Base-by-base conservation (phyloP, 2,797 vertebrate genomes). In the Silurus aristotelis region DNA sequence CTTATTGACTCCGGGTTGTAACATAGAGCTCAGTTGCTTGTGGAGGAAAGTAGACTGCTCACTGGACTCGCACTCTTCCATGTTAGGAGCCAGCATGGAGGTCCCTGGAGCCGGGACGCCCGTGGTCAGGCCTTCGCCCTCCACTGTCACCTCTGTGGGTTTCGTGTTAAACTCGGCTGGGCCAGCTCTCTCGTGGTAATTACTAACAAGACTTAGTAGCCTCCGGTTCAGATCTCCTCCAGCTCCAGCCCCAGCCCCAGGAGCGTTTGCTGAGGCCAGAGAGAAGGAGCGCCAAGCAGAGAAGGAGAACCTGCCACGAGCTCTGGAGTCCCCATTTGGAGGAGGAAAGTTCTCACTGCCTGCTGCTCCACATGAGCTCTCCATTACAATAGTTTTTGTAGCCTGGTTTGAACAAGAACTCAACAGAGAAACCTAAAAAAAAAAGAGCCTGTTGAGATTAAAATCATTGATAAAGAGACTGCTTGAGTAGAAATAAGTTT, bases 1-100 rank as follows among this genome's bases (percentile, higher is more conserved):
- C 93, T 99, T 99, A 94, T 99, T 99, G 93, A 99, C 95, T 79
- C 96, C 96, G 0, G 98, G 98, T 93, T 97, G 97, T 63, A 99
- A 95, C 91, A 99, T 86, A 81, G 96, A 92, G 63, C 96, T 94
- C 25, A 99, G 92, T 90, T 95, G 95, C 90, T 92, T 95, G 89
- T 96, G 95, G 90, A 97, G 95, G 91, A 91, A 96, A 72, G 89
- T 94, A 84, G 92, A 89, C 61, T 87, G 90, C 78, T 92, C 90
- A 20, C 60, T 56, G 72, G 84, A 86, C 22, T 80, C 55, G 0
- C 63, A 8, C 2, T 94, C 93, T 0, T 93, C 91, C 0, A 22
- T 5, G 0, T 71, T 92, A 56, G 90, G 88, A 3, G 27, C 15
- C 17, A 83, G 31, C 14, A 52, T 52, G 8, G 76, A 9, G 43